Conservation (phyloP, 2,113 vertebrate genomes). For the Azemiops feae region DNA sequence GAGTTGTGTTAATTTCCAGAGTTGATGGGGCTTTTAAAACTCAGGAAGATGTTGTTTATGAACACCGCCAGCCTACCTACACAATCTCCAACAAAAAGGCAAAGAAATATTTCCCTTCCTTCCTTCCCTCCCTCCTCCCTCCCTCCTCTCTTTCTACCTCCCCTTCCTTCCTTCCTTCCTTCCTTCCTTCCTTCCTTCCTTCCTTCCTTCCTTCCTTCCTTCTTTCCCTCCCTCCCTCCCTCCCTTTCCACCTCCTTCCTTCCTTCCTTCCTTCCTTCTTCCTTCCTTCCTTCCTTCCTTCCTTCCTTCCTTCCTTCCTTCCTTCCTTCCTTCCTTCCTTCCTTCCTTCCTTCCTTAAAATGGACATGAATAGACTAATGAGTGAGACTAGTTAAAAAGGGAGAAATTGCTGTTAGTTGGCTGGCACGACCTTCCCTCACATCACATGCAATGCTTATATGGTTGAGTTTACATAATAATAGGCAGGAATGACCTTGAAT, state of each 20-base stretch:
- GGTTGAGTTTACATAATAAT: not conserved
- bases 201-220: too few species aligned
- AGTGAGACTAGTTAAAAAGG: not conserved
- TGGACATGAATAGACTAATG: not conserved
- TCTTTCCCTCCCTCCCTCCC: too few species aligned
- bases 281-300: too few species aligned
- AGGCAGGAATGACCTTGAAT: not conserved
- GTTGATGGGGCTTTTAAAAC: not conserved
- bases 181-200: too few species aligned
- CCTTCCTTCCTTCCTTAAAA: not conserved
- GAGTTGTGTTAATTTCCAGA: not conserved
- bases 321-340: too few species aligned
- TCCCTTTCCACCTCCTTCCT: too few species aligned
- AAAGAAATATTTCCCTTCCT: not conserved
- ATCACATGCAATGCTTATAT: not conserved
- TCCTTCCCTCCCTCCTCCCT: too few species aligned
- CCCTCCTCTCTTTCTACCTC: too few species aligned
- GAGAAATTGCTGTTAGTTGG: not conserved
- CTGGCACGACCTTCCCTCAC: not conserved
- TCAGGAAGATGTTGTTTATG: not conserved
- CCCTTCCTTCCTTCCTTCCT: too few species aligned
- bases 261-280: fast-evolving
- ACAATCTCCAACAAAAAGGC: not conserved
- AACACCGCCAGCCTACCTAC: not conserved
- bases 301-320: too few species aligned